Base-by-base conservation (phyloP, 2,797 vertebrate species). In the Erithacus rubecula region DNA sequence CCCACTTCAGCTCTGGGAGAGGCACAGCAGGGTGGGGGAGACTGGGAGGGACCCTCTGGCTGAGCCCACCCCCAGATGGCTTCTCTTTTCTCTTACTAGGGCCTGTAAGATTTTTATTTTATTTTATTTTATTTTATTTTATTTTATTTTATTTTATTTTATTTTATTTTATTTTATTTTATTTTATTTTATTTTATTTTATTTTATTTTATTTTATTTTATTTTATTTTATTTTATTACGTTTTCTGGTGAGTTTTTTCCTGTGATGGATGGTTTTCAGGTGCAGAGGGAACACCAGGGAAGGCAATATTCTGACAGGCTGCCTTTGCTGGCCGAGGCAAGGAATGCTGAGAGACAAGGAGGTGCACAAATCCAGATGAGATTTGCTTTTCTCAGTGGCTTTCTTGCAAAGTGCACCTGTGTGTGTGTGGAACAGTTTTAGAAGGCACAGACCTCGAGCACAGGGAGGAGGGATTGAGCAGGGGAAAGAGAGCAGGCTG, bases 361-460 rank as follows among this genome's bases (percentile, higher is more conserved):
- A 21, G 44, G 14, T 4, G 43, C 46, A 58, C 41, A 72, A 85
- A 72, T 17, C 46, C 71, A 39, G 39, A 12, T 5, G 56, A 51
- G 32, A 63, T 51, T 23, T 74, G 58, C 9, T 89, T 76, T 69
- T 51, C 4, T 29, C 5, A 8, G 37, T 16, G 84, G 44, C 36
- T 84, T 63, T 34, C 37, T 46, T 43, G 19, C 32, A n/a, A 56
- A 39, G 39, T 11, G 12, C 15, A 30, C 24, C 19, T 30, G 14
- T 26, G 52, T 41, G 23, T 8, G 17, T 8, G 37, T 36, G 60
- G 21, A 49, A 12, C 4, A 13, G 34, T 17, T 74, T 41, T 34
- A 56, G 52, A 64, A 58, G 10, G 8, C 12, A 12, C 8, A 8
- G 22, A 3, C 52, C 15, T 41, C 0, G 5, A 30, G 44, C 0